Evolutionary conservation across 2,888 invertebrate genomes (phyloP), one percentile per base, ranked within the genome.

Genomic region (Parnassius orleans): DNA sequence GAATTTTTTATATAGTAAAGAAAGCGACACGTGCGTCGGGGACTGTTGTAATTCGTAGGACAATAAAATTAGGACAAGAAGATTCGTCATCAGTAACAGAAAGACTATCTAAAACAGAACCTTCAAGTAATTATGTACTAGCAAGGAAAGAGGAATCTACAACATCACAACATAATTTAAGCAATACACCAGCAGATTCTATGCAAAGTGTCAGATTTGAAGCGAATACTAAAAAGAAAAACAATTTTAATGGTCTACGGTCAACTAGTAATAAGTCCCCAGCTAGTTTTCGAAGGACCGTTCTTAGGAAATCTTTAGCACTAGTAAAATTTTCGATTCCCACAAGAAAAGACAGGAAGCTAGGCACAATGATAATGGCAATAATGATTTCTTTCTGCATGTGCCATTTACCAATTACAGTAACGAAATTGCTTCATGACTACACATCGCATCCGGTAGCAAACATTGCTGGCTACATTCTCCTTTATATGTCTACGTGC

Each of bases 391-490:
- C 97, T 33, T 98, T 98, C 77, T 93, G 97, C 48, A 92, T 96
- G n/a, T 98, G 98, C 77, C 98, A 98, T 80, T 90, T 98, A 61
- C 98, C 98, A 0, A 96, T 98, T 63, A 98, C 98, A 0, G 93
- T 98, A 50, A 96, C 96, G 47, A 98, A 98, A 88, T 95, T 97
- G 55, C 43, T 73, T n/a, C 93, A 93, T 68, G 93, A 93, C 47
- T 88, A 93, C 24, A 93, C 93, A 12, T 92, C 94, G 19, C 89
- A 93, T 72, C 93, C 93, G 73, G 93, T 93, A 50, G 89, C 95
- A 53, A 96, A 96, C 78, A 95, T 97, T n/a, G 86, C 96, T 66
- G 95, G 96, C 43, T 98, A 97, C 78, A 92, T 98, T 10, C 92
- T 97, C 71, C 93, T 98, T 68, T 98, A 97, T 80, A 87, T 97